Evolutionary conservation across 2,797 vertebrate species (phyloP).

Genomic region (Hylomyscus alleni): DNA sequence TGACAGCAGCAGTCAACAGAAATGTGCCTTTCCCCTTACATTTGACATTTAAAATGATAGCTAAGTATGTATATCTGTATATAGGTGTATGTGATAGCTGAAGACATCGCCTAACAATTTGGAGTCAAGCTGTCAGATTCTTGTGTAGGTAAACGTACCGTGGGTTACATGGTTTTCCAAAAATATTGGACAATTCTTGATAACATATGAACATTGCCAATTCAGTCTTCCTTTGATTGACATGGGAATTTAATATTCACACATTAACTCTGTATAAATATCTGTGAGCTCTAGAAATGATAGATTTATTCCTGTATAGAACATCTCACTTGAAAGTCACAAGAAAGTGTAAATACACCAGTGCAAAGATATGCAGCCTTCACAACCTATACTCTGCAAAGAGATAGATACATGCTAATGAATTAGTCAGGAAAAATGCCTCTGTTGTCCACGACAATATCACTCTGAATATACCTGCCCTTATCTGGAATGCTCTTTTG

Average conservation of each 20-base stretch:
- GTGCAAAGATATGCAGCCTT: neutral
- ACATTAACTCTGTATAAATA: neutral
- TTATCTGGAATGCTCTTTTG: neutral
- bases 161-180: neutral
- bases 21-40: neutral
- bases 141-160: neutral
- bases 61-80: neutral
- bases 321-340: neutral
- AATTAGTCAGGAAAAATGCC: neutral
- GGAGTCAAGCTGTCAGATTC: neutral
- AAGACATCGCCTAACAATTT: neutral
- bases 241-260: neutral
- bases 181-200: neutral
- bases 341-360: neutral
- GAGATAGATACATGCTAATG: neutral
- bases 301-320: neutral
- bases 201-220: neutral
- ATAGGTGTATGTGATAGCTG: neutral
- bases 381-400: neutral
- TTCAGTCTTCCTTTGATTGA: neutral
- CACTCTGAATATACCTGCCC: neutral
- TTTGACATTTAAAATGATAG: neutral
- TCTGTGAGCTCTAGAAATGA: neutral
- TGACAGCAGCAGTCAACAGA: neutral
- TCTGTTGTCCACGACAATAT: neutral